phyloP scores from a whole-genome alignment of 1,140 invertebrate species.

The Hestina assimilis region DNA sequence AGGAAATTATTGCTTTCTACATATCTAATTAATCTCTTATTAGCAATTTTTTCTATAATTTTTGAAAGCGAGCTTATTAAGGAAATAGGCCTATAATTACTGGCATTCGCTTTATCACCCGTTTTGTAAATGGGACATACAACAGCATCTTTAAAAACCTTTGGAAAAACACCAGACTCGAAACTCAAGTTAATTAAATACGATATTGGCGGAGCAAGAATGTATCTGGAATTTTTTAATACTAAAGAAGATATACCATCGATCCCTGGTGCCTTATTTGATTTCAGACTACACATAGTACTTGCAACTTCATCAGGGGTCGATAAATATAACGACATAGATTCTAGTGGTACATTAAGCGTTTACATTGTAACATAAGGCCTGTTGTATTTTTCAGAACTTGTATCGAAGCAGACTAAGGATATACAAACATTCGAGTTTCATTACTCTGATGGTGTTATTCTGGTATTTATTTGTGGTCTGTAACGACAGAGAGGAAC shows the following conservation, averaged over 20 bases:
- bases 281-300: too few species aligned
- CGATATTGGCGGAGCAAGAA: neutral
- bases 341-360: too few species aligned
- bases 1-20: too few species aligned
- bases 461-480: too few species aligned
- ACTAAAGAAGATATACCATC: too few species aligned
- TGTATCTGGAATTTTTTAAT: too few species aligned
- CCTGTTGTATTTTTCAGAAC: neutral
- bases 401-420: slow-evolving; percentile 25
- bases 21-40: neutral
- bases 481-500: too few species aligned
- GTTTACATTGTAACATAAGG: slow-evolving; percentile 4
- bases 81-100: too few species aligned
- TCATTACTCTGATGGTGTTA: slow-evolving; percentile 1
- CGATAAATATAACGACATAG: neutral
- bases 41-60: slow-evolving; percentile 1
- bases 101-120: neutral
- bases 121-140: too few species aligned
- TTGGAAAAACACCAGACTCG: slow-evolving; percentile 3
- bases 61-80: too few species aligned
- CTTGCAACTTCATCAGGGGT: neutral
- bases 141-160: too few species aligned
- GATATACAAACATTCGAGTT: slow-evolving; percentile 41
- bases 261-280: too few species aligned
- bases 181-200: slow-evolving; percentile 15